Conservation (phyloP, 2,888 invertebrate species). For the Ochlodes sylvanus region DNA sequence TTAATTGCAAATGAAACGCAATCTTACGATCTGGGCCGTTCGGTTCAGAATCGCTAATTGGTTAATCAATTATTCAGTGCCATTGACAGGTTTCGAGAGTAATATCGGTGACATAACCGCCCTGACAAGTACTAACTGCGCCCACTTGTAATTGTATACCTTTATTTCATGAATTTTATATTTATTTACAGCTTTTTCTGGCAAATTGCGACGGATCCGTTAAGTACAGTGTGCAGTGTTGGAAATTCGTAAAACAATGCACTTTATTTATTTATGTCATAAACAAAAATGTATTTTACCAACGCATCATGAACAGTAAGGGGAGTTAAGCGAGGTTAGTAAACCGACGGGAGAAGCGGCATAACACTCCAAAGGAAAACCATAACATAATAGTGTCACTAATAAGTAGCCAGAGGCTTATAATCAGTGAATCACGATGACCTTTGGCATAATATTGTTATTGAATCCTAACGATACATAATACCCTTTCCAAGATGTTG, state of each 20-base stretch:
- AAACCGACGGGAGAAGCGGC: too few relatives aligned
- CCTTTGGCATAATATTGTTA: slow-evolving; percentile 21
- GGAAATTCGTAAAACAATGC: background rate
- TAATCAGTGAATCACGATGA: slow-evolving; percentile 30
- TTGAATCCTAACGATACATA: slow-evolving; percentile 26
- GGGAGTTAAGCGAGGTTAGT: too few relatives aligned
- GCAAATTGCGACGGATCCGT: slow-evolving; percentile 9
- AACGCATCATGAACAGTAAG: too few relatives aligned
- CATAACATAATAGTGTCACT: too few relatives aligned
- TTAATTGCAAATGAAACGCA: slow-evolving; percentile 40
- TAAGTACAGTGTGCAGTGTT: background rate
- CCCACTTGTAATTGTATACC: slow-evolving; percentile 22
- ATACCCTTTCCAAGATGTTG: slow-evolving; percentile 31
- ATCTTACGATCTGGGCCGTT: slow-evolving; percentile 33
- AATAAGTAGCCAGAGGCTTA: slow-evolving; percentile 14
- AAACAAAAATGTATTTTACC: too few relatives aligned
- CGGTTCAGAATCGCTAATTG: slow-evolving; percentile 38
- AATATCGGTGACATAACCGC: slow-evolving; percentile 38
- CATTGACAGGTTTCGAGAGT: slow-evolving; percentile 36
- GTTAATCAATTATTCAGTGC: slow-evolving; percentile 39
- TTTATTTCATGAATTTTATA: slow-evolving; percentile 13
- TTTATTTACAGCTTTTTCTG: slow-evolving; percentile 5
- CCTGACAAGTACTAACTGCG: slow-evolving; percentile 29
- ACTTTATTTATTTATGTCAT: background rate
- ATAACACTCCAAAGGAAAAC: too few relatives aligned